Evolutionary conservation across 2,888 invertebrate species (phyloP).

Genomic region (Cordilura impudica): DNA sequence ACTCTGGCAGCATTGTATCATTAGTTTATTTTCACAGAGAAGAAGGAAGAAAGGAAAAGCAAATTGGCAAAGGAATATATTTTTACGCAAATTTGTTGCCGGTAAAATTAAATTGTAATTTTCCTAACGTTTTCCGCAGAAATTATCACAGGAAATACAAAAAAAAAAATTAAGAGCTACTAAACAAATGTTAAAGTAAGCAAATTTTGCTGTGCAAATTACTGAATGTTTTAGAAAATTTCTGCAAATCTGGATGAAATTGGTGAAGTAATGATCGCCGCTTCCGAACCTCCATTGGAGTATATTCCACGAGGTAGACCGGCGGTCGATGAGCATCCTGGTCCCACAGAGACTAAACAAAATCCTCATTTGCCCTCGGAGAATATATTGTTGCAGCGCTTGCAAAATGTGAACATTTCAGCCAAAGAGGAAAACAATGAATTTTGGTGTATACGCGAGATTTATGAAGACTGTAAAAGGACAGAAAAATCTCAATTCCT

Average conservation of each 20-base stretch:
- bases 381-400: slow-evolving; percentile 84
- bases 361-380: slow-evolving; percentile 79
- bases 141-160: not conserved
- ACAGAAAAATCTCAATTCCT: not conserved
- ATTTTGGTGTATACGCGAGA: slow-evolving; percentile 81
- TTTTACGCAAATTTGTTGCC: not conserved
- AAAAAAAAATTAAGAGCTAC: too few relatives aligned
- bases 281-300: slow-evolving; percentile 91
- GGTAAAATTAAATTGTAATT: not conserved
- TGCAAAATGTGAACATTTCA: slow-evolving; percentile 87
- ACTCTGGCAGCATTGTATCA: not conserved
- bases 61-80: not conserved
- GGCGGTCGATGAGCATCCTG: slow-evolving; percentile 87
- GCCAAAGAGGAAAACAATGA: slow-evolving; percentile 80
- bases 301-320: slow-evolving; percentile 92
- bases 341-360: slow-evolving; percentile 80
- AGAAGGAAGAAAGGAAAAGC: too few relatives aligned
- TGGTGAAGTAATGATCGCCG: slow-evolving; percentile 91
- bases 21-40: not conserved
- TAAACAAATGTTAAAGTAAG: too few relatives aligned
- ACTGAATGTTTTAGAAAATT: slow-evolving; percentile 58
- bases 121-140: not conserved
- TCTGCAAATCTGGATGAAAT: slow-evolving; percentile 93
- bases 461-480: slow-evolving; percentile 79
- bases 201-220: slow-evolving; percentile 34